These are phyloP conservation scores for Dendrolimus kikuchii DNA, from an alignment of 1,140 invertebrate species.

Conservation along the genomic window DNA sequence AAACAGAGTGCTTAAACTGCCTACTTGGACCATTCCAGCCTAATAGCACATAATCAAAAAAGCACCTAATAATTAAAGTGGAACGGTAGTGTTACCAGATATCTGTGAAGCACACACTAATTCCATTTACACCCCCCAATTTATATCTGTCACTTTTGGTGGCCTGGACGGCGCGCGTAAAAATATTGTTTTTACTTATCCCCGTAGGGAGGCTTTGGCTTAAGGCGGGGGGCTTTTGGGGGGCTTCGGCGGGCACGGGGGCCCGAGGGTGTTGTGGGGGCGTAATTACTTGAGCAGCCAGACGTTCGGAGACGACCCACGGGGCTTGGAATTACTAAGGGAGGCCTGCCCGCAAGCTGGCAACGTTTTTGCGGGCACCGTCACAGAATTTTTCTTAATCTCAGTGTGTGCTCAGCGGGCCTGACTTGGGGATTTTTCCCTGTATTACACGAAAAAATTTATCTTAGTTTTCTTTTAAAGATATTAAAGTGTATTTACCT, in stretches of 20 bases:
- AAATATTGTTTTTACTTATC: constrained; percentile 67
- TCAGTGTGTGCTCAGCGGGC: constrained; percentile 10
- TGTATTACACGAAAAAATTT: not conserved
- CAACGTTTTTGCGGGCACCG: constrained; percentile 34
- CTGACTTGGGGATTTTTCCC: constrained; percentile 9
- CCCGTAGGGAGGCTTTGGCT: constrained; percentile 16
- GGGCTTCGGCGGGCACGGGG: constrained; percentile 5
- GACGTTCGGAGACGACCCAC: constrained; percentile 31
- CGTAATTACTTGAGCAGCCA: constrained; percentile 55
- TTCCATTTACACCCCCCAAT: constrained; percentile 52
- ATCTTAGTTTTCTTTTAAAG: no score
- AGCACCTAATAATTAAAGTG: not conserved
- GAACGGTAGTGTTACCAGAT: constrained; percentile 18
- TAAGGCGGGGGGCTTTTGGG: no score
- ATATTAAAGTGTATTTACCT: no score
- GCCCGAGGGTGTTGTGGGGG: constrained; percentile 22
- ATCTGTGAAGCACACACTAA: constrained; percentile 40
- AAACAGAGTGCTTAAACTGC: no score
- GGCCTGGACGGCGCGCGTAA: constrained; percentile 46
- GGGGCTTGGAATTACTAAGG: constrained; percentile 39
- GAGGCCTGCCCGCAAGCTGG: constrained; percentile 24
- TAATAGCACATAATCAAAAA: no score
- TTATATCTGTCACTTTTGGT: constrained; percentile 62
- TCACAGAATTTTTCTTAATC: constrained; percentile 38
- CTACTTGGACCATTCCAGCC: no score